Evolutionary conservation across 2,113 vertebrate species (phyloP).

Genomic region (Daboia siamensis): DNA sequence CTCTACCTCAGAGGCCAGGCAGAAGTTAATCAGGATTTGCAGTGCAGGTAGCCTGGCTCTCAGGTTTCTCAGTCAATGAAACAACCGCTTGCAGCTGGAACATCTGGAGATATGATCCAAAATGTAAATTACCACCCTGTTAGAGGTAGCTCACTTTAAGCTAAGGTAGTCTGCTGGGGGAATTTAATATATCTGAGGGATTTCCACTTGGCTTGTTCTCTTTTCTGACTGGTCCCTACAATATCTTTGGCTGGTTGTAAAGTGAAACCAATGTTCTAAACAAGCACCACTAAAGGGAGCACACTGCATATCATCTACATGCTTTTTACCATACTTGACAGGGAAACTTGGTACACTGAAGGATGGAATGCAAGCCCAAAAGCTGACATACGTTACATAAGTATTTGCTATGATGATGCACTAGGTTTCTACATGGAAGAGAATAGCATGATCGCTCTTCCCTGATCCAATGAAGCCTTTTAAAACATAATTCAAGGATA

Average conservation of each 20-base stretch:
- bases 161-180: background rate
- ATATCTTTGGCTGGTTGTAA: background rate
- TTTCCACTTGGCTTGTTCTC: background rate
- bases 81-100: background rate
- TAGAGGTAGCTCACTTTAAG: background rate
- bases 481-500: background rate
- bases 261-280: background rate
- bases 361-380: background rate
- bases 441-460: background rate
- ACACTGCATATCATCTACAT: background rate
- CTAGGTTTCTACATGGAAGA: background rate
- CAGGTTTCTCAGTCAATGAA: background rate
- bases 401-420: background rate
- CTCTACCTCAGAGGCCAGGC: slow-evolving; percentile 41
- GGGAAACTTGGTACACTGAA: background rate
- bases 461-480: background rate
- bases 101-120: slow-evolving; percentile 22
- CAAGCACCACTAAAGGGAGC: background rate
- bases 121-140: background rate
- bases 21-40: background rate
- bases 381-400: background rate
- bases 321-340: background rate
- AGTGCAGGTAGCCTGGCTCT: background rate
- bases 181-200: background rate
- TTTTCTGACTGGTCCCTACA: background rate